A percentile compares a stretch with the other conserved stretches of the same genome.
phyloP scores from a whole-genome alignment of 2,888 invertebrate genomes.

The Listrodromus nycthemerus region DNA sequence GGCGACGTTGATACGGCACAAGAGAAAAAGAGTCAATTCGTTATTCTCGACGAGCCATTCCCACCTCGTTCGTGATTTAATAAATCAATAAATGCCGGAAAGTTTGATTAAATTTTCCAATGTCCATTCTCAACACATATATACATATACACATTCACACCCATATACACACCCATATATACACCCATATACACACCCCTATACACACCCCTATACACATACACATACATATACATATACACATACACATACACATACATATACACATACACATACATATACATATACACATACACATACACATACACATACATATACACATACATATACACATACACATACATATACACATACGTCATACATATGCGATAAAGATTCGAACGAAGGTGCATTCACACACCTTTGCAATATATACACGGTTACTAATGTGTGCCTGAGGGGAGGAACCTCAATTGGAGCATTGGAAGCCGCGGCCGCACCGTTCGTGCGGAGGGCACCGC shows the following conservation, averaged over 20 bases:
- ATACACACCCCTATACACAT: not conserved
- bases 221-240: not conserved
- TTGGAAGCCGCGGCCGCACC: conserved; percentile 57
- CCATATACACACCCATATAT: not conserved
- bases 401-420: conserved; percentile 9
- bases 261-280: not conserved
- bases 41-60: conserved; percentile 62
- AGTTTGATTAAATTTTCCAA: conserved; percentile 67
- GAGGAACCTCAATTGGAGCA: conserved; percentile 57
- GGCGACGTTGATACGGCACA: not conserved
- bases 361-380: not conserved
- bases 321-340: not conserved
- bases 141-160: not conserved
- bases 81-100: conserved; percentile 67
- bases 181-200: not conserved
- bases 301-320: not conserved
- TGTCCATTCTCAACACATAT: conserved; percentile 46
- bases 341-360: not conserved
- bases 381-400: not conserved
- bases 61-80: conserved; percentile 52
- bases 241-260: not conserved
- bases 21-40: conserved; percentile 62
- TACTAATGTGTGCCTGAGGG: conserved; percentile 60
- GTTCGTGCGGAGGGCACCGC: conserved; percentile 54
- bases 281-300: not conserved